These are phyloP conservation scores for Staurois parvus DNA, from an alignment of 2,797 vertebrate species.

Conservation along the genomic window DNA sequence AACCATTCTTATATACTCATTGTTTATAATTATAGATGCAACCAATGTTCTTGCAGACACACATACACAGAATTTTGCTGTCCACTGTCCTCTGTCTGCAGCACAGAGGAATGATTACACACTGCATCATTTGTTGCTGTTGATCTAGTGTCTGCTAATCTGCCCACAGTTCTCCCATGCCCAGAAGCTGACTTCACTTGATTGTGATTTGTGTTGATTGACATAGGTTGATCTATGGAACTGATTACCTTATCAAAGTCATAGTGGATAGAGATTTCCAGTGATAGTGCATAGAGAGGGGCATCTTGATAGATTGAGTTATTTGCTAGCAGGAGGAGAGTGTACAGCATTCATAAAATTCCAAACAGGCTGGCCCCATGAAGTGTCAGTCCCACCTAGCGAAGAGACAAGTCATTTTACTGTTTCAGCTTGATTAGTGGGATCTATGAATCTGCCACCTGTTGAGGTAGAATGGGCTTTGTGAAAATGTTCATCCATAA, in stretches of 20 bases:
- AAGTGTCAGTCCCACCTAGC: not conserved
- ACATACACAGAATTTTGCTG: not conserved
- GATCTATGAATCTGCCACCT: too few species aligned
- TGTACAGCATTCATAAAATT: constrained; percentile 32
- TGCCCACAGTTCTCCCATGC: constrained; percentile 21
- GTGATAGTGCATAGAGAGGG: constrained; percentile 9
- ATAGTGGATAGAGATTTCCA: constrained; percentile 21
- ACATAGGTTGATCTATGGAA: constrained; percentile 47
- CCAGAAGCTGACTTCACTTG: constrained; percentile 41
- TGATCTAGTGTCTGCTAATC: constrained; percentile 15
- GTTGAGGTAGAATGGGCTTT: too few species aligned
- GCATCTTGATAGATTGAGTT: constrained; percentile 22
- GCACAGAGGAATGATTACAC: not conserved
- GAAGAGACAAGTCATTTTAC: not conserved
- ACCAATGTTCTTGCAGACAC: not conserved
- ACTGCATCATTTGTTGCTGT: not conserved
- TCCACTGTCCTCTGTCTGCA: not conserved
- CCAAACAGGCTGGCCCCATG: constrained; percentile 5
- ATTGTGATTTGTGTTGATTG: constrained; percentile 16
- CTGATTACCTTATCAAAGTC: constrained; percentile 50
- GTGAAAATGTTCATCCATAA: too few species aligned
- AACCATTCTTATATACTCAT: too few species aligned
- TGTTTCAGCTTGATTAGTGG: too few species aligned
- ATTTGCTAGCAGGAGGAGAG: constrained; percentile 18
- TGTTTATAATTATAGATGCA: too few species aligned